Percentiles rank a stretch among this genome's conserved stretches.
Evolutionary conservation across 2,888 invertebrate genomes (phyloP).

Genomic region (Cyrtodaria siliqua): DNA sequence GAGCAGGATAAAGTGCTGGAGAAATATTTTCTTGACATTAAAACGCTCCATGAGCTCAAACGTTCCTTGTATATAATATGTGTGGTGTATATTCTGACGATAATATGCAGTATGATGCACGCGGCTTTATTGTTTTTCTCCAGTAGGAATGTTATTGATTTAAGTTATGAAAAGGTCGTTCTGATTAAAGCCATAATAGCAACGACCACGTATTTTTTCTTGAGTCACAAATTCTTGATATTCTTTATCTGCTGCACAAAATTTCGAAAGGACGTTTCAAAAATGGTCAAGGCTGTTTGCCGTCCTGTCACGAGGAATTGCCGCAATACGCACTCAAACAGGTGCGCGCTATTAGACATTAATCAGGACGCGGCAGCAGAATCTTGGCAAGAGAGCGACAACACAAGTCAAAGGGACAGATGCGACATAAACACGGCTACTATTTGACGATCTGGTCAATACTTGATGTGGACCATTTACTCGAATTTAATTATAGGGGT

Average conservation of each 20-base stretch:
- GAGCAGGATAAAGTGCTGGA: conserved; percentile 65
- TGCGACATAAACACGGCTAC: too few species aligned
- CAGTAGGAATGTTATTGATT: conserved; percentile 20
- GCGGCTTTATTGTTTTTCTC: conserved; percentile 26
- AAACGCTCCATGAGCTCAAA: conserved; percentile 71
- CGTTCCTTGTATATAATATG: conserved; percentile 33
- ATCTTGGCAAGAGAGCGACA: conserved; percentile 37
- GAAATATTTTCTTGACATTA: conserved; percentile 78
- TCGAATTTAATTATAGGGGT: too few species aligned
- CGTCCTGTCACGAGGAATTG: conserved; percentile 26
- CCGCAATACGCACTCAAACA: conserved; percentile 18
- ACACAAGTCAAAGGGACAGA: background rate
- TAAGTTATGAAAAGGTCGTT: conserved; percentile 24
- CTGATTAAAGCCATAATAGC: conserved; percentile 60
- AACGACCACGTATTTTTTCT: conserved; percentile 65
- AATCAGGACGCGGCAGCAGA: conserved; percentile 13
- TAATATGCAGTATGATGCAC: conserved; percentile 35
- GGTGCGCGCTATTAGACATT: conserved; percentile 21
- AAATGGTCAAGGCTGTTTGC: conserved; percentile 22
- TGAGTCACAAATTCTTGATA: conserved; percentile 75
- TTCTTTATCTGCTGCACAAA: conserved; percentile 70
- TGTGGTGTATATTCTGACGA: conserved; percentile 20
- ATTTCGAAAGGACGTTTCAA: conserved; percentile 67
- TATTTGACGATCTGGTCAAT: too few species aligned
- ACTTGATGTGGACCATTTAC: too few species aligned